Conservation (phyloP, 30 jellyfish, hydroid and myxozoan species). For the Euphysa ruthae region DNA sequence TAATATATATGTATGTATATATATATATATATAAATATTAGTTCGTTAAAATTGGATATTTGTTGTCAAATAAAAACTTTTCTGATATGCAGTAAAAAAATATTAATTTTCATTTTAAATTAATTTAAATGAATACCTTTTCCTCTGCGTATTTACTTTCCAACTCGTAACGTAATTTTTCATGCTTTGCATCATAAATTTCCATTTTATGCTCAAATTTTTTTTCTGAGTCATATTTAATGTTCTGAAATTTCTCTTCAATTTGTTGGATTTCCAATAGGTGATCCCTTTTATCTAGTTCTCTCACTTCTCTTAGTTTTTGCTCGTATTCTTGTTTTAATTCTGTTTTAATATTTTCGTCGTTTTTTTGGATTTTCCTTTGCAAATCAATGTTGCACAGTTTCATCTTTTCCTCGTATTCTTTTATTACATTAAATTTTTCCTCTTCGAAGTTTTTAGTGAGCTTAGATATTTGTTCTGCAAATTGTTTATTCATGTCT, state of each 20-base stretch:
- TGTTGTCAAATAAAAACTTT: neutral
- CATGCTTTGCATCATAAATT: constrained; percentile 41
- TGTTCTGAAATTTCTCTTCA: constrained; percentile 21
- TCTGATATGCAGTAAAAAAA: neutral
- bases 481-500: constrained; percentile 54
- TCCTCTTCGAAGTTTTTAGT: constrained; percentile 54
- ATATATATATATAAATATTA: too few relatives aligned
- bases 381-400: too few relatives aligned
- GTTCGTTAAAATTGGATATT: too few relatives aligned
- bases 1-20: too few relatives aligned
- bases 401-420: constrained; percentile 17
- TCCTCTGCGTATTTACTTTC: constrained; percentile 68
- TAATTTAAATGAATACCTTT: constrained; percentile 32
- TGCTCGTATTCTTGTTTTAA: constrained; percentile 22
- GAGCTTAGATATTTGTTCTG: constrained; percentile 58
- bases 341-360: constrained; percentile 18
- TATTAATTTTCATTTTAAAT: too few relatives aligned
- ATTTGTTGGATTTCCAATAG: constrained; percentile 17
- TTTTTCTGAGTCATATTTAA: constrained; percentile 32
- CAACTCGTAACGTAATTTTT: constrained; percentile 44
- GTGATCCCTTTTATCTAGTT: constrained; percentile 31
- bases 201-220: constrained; percentile 39
- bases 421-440: constrained; percentile 37
- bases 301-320: constrained; percentile 12
- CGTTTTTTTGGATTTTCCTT: constrained; percentile 10